Evolutionary conservation across 2,888 invertebrate genomes (phyloP), one percentile per base, ranked within the genome.

Genomic region (Meganola albula): DNA sequence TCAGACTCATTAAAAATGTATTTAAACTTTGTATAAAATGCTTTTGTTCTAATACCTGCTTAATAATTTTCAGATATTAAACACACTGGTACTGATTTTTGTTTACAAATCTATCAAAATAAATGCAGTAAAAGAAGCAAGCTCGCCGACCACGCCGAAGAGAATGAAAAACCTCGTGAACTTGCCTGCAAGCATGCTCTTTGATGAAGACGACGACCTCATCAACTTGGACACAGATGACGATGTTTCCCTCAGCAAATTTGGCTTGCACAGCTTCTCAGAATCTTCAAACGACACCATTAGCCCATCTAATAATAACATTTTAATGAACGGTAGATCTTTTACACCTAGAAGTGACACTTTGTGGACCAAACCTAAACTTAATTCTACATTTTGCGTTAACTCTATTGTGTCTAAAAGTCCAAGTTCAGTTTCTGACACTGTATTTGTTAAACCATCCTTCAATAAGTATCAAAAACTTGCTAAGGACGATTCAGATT

Each of bases 161-260:
- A 67, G 56, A 29, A 65, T 66, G 52, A 80, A 74, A 42, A 78
- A 74, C 40, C 44, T 71, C 10, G 37, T 43, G 2, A 74, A 67
- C 35, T 53, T 57, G 16, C 54, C 65, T 24, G 43, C 52, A n/a
- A 69, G 60, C 41, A 53, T 57, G 12, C 44, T 62, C 21, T 44
- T 63, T 28, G 68, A 74, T 21, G 68, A 71, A 4, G 69, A 71
- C 24, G 76, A 78, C 12, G 76, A 80, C 30, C 52, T 52, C 32
- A 52, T 63, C 40, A 63, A 65, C 26, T 53, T 75, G 30, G 85
- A 85, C 30, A 79, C 82, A 2, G 84, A 83, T 46, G 82, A 84
- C 47, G 84, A 85, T 53, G 83, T 85, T 7, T 84, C 84, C 13
- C 51, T 85, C 1, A 73, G 76, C 49, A 82, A 83, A 63, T 84